A percentile compares a stretch with the other conserved stretches of the same genome.
Evolutionary conservation across 1,140 invertebrate genomes (phyloP).

Genomic region (Acromyrmex echinatior): DNA sequence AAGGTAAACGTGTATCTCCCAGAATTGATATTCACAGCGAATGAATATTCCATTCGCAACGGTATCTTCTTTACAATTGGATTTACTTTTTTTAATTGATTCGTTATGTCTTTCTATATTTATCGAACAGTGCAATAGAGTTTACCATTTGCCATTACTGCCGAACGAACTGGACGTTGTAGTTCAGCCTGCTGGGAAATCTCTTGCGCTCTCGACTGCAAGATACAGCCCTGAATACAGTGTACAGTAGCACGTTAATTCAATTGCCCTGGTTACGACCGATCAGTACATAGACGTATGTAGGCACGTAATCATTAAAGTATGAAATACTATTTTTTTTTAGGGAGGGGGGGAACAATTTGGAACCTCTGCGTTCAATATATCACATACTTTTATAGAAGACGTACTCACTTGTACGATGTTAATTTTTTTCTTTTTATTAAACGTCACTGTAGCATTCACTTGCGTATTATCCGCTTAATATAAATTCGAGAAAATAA

Average conservation of each 20-base stretch:
- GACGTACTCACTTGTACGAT: neutral
- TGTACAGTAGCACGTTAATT: constrained; percentile 44
- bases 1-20: constrained; percentile 44
- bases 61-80: constrained; percentile 52
- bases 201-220: constrained; percentile 50
- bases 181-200: constrained; percentile 57
- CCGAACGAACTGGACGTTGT: constrained; percentile 23
- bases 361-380: neutral
- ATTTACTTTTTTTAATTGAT: constrained; percentile 61
- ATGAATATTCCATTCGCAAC: constrained; percentile 52
- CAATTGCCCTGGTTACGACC: constrained; percentile 35
- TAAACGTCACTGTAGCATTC: neutral
- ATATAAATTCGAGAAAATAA: neutral
- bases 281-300: constrained; percentile 15
- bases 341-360: neutral
- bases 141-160: constrained; percentile 47
- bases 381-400: neutral
- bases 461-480: neutral
- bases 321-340: constrained; percentile 17
- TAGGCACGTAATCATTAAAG: constrained; percentile 46
- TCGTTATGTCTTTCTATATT: constrained; percentile 53
- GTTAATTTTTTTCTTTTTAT: neutral
- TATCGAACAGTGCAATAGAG: constrained; percentile 39
- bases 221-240: constrained; percentile 42
- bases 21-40: constrained; percentile 51